Evolutionary conservation across 2,113 vertebrate species (phyloP), one percentile per base, ranked within the genome.

Genomic region (Lepus americanus): DNA sequence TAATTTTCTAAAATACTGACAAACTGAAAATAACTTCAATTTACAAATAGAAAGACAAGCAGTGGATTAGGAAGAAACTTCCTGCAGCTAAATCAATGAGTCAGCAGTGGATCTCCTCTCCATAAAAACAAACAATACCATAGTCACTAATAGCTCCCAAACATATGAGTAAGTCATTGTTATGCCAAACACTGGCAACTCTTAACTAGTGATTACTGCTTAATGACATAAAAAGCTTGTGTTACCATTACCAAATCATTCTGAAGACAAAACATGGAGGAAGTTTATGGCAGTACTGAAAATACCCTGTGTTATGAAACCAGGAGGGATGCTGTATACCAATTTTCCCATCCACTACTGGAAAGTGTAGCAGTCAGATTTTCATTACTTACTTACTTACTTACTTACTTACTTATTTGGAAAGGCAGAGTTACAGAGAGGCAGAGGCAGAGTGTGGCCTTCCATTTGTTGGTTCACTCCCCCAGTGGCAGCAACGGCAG

Each of bases 1-100:
- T 59, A 67, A n/a, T 73, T 82, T 95, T 88, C 61, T 78, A 88
- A 94, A 96, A 94, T 31, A 74, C 29, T 61, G 61, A 49, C 82
- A 78, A 94, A 63, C 44, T 84, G 79, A 83, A 94, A 95, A 80
- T 13, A 94, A 10, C 22, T 90, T 92, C 31, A 27, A n/a, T 72
- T 94, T 92, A 89, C 51, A 92, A 84, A 79, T 7, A 74, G 61
- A 94, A 92, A 29, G 39, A 74, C 66, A 85, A 69, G 27, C 53
- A 44, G 76, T 86, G 20, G 90, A 70, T 4, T 88, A 51, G 11
- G 44, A 87, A 74, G 86, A 92, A 72, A 80, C 0, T 73, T 59
- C 81, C 14, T 51, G 64, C 25, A 55, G 25, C 29, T 79, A 11
- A 14, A 31, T 19, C 31, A 78, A 20, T 93, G 78, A 93, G 31